Evolutionary conservation across 2,797 vertebrate species (phyloP), one percentile per base, ranked within the genome.

Genomic region (Lacerta agilis): DNA sequence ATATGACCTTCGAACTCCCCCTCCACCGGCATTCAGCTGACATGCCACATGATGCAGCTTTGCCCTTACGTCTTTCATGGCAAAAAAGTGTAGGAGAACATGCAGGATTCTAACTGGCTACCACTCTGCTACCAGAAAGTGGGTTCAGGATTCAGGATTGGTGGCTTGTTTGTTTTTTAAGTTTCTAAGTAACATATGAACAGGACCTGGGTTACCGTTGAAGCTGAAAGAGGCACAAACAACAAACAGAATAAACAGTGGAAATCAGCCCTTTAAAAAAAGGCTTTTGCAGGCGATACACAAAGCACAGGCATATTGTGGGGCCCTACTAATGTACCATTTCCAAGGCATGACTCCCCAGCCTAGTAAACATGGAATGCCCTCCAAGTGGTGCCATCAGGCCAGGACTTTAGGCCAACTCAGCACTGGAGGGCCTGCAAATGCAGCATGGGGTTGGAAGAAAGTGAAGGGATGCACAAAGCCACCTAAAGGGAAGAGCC

Each of bases 181-280:
- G 33, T 43, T 72, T 49, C 49, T 90, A 49, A 83, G 82, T 27
- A 66, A 49, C 69, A 84, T 92, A 61, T 33, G 29, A 72, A 43
- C 64, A 88, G 20, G 45, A 29, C 36, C 67, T 84, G 71, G 67
- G 58, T 83, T 92, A 92, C 83, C 86, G 38, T 76, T 86, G 86
- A 69, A 79, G 78, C 85, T 76, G 66, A 89, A 78, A 78, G 87
- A 92, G 88, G 87, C 88, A 87, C 67, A 80, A 86, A 91, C 55
- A 90, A 86, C 88, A 80, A 81, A 90, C 66, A 90, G 58, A 89
- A 9, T 49, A 86, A 90, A 86, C 79, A 69, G 81, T 83, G 86
- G 84, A 85, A 85, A 92, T 25, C 43, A n/a, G 20, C 78, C 85
- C 66, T 89, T 85, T 55, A 86, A 81, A 80, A 80, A 79, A 18